These are phyloP conservation scores for Ctenicera cuprea DNA, from an alignment of 2,888 invertebrate genomes.

Conservation along the genomic window DNA sequence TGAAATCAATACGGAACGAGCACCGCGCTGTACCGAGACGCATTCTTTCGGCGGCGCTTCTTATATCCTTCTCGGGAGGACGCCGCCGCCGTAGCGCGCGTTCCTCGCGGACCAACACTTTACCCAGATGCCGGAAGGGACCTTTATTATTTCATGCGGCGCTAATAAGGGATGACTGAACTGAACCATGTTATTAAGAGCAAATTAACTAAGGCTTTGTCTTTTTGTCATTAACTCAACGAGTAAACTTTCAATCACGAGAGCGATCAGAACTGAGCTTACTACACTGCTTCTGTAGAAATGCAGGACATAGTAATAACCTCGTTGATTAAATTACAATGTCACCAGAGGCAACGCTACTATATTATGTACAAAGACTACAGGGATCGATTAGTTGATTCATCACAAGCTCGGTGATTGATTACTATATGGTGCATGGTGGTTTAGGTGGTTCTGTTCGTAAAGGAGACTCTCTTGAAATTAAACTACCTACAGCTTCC, in stretches of 20 bases:
- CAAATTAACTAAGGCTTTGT: conserved; percentile 19
- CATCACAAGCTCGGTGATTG: conserved; percentile 5
- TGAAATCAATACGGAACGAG: conserved; percentile 54
- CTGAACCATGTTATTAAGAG: conserved; percentile 26
- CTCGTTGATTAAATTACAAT: conserved; percentile 8
- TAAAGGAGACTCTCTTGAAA: neutral
- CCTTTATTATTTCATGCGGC: conserved; percentile 32
- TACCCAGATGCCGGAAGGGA: conserved; percentile 2
- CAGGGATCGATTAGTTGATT: conserved; percentile 18
- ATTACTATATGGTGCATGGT: conserved; percentile 10
- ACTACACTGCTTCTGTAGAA: neutral
- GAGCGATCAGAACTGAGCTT: neutral
- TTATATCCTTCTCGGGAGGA: conserved; percentile 40
- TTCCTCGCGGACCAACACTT: conserved; percentile 30
- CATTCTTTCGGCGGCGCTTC: conserved; percentile 49
- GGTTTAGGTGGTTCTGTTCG: neutral
- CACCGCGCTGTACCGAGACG: conserved; percentile 52
- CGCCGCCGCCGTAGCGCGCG: neutral
- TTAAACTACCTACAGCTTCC: neutral
- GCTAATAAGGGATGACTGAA: conserved; percentile 34
- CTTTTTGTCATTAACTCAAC: conserved; percentile 25
- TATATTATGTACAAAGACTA: too few relatives aligned
- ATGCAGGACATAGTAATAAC: neutral
- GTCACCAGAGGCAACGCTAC: neutral
- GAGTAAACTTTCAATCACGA: conserved; percentile 23